A percentile compares a stretch with the other conserved stretches of the same genome.
phyloP scores from a whole-genome alignment of 2,113 vertebrate genomes.

The Saccopteryx leptura region DNA sequence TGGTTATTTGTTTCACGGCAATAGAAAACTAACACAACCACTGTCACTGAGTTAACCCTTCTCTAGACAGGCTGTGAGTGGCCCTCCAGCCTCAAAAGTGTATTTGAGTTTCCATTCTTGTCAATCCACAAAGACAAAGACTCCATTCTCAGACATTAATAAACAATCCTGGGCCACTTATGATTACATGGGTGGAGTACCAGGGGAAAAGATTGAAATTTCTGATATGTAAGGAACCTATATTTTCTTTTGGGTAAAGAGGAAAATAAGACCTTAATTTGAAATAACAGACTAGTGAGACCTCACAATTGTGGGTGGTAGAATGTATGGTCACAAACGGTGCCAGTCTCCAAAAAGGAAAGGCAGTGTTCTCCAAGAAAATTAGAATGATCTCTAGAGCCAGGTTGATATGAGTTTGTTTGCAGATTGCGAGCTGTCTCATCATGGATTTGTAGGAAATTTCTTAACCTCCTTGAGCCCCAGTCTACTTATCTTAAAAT shows the following conservation, averaged over 20 bases:
- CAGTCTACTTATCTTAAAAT: not conserved
- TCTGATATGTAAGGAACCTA: not conserved
- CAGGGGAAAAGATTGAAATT: not conserved
- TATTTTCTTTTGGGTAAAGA: constrained; percentile 52
- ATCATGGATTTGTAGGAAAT: not conserved
- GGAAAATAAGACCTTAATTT: constrained; percentile 53
- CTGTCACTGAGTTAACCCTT: not conserved
- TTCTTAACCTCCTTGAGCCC: constrained; percentile 1
- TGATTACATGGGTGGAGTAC: not conserved
- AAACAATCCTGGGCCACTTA: not conserved
- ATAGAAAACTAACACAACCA: constrained; percentile 14
- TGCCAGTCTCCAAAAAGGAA: not conserved
- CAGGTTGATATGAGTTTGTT: not conserved
- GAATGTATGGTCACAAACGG: constrained; percentile 3
- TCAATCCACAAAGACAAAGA: not conserved
- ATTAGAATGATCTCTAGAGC: not conserved
- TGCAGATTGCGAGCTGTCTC: not conserved
- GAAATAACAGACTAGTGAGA: not conserved
- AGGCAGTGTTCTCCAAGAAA: not conserved
- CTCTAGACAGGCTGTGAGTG: not conserved
- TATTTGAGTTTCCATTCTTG: not conserved
- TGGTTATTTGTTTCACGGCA: not conserved
- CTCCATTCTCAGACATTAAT: not conserved
- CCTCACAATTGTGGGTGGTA: not conserved
- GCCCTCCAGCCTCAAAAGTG: not conserved